Evolutionary conservation across 2,888 invertebrate genomes (phyloP).

Genomic region (Drosophila lacicola): DNA sequence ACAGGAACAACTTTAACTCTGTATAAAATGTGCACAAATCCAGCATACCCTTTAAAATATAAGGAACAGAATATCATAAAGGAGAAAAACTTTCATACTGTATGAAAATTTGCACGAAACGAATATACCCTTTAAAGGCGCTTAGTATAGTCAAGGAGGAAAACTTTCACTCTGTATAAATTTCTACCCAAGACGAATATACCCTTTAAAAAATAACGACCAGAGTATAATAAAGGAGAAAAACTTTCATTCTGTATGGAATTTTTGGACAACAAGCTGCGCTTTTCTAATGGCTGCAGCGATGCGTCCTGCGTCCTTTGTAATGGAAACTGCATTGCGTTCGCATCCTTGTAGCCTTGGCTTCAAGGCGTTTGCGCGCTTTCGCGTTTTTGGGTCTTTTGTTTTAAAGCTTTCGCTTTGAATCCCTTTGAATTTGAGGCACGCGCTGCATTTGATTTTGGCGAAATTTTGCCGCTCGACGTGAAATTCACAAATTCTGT

Average conservation of each 20-base stretch:
- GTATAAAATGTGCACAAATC: slow-evolving; percentile 30
- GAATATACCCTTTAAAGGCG: background rate
- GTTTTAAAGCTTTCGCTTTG: slow-evolving; percentile 66
- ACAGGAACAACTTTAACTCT: slow-evolving; percentile 66
- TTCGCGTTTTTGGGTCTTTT: slow-evolving; percentile 59
- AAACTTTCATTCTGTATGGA: slow-evolving; percentile 70
- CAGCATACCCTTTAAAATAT: background rate
- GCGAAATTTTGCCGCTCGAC: slow-evolving; percentile 59
- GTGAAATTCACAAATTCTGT: slow-evolving; percentile 62
- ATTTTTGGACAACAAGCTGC: slow-evolving; percentile 51
- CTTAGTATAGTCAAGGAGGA: slow-evolving; percentile 2
- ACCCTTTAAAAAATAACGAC: background rate
- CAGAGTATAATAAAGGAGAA: slow-evolving; percentile 8
- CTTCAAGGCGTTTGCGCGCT: slow-evolving; percentile 46
- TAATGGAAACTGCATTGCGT: slow-evolving; percentile 21
- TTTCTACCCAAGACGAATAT: slow-evolving; percentile 14
- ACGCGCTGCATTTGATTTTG: slow-evolving; percentile 74
- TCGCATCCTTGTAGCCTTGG: slow-evolving; percentile 28
- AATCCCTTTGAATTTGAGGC: slow-evolving; percentile 68
- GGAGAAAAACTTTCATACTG: slow-evolving; percentile 68
- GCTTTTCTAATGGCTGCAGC: slow-evolving; percentile 43
- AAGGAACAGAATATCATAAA: background rate
- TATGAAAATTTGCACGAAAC: slow-evolving; percentile 30
- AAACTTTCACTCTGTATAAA: slow-evolving; percentile 71
- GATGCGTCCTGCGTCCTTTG: slow-evolving; percentile 36